Base-by-base conservation (phyloP, 2,113 vertebrate species). In the Scopus umbretta region DNA sequence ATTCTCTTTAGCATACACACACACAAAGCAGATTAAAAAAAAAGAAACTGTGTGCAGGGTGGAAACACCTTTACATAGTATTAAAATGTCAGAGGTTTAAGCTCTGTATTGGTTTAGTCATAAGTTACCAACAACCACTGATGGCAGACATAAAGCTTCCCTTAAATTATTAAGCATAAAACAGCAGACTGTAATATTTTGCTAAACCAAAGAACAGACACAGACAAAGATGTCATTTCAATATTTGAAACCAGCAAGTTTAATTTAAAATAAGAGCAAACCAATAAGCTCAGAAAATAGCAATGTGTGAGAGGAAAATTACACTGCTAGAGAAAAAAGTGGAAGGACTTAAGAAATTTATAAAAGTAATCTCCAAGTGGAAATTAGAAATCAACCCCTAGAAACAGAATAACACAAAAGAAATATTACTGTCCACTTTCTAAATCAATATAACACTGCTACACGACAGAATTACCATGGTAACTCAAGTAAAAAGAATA, bases 371-470 rank as follows among this genome's bases (percentile, higher is more conserved):
- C 99, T 99, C 98, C 98, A 99, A 98, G 98, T 99, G 99, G 99
- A 99, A 99, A 99, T 99, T 99, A 99, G 99, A 99, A 99, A 99
- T 99, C 99, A 99, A 99, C 98, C 98, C 98, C 98, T 98, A 99
- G 98, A 99, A 99, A 99, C 98, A 98, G 98, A 99, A 99, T 99
- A 99, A 99, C 99, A 99, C 98, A 99, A 99, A 99, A 99, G 98
- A 99, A 99, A 99, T 99, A 99, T 99, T 99, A 99, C 99, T 98
- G 99, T 99, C 99, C 99, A 99, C 99, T 99, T 99, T 99, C 98
- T 99, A 99, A 99, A 99, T 99, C 99, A 99, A 99, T 99, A 99
- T 99, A 99, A 98, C 98, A 99, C 98, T 92, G 99, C 99, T 99
- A 99, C 98, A 98, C 98, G 99, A 99, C 97, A 98, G 98, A 98